Base-by-base conservation (phyloP, 2,888 invertebrate genomes). In the Teleogryllus oceanicus region DNA sequence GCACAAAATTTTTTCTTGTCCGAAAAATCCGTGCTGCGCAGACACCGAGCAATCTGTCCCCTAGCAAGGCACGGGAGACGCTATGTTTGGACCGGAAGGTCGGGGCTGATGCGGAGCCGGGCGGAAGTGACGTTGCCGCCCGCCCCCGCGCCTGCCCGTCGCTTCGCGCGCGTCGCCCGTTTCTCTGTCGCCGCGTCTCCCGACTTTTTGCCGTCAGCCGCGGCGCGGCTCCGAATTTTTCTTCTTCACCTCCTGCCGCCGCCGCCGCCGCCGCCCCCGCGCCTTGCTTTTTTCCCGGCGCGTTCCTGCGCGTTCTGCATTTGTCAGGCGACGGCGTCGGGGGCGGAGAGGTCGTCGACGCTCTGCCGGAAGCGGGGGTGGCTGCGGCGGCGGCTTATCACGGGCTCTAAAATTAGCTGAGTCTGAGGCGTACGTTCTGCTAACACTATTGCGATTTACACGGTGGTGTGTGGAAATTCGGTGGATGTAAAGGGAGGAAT, bases 271-370 rank as follows among this genome's bases (percentile, higher is more conserved):
- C 13, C 62, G 13, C 62, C n/a, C 62, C 62, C 4, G 1, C 62
- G 62, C n/a, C 62, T 62, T 62, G 13, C n/a, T 62, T 62, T 62
- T n/a, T n/a, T 18, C 16, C 62, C 62, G 62, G 16, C 62, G n/a
- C 62, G 62, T 62, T 62, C 62, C 62, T 62, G 62, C 62, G 62
- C n/a, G 62, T n/a, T 13, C n/a, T n/a, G n/a, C 62, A 62, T 62
- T 62, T 62, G 62, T 62, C 62, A 62, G 16, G 62, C 16, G 62
- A 3, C 11, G 62, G n/a, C 3, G n/a, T 3, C 62, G 62, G 13
- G 16, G 62, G 62, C n/a, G 62, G n/a, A 11, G 13, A 13, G 62
- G 13, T 62, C 62, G 62, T 13, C n/a, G n/a, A 1, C 37, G 62
- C 16, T 62, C 16, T 62, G 62, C 62, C 62, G 62, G n/a, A 62